Evolutionary conservation across 1,140 invertebrate genomes (phyloP), one percentile per base, ranked within the genome.

Genomic region (Heterodera schachtii): DNA sequence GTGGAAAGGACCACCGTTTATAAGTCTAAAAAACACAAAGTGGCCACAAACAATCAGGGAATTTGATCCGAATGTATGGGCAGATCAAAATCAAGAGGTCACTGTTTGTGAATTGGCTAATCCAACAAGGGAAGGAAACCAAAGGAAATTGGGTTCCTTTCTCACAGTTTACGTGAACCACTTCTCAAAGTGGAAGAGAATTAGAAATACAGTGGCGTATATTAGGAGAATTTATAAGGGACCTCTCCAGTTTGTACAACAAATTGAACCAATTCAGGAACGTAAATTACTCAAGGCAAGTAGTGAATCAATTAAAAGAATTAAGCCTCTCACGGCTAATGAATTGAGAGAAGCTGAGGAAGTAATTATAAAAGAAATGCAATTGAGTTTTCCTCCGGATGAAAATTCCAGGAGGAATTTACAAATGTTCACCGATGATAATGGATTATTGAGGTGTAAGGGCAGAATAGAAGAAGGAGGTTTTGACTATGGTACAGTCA

Each of bases 141-240:
- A 31, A 31, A 31, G 71, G 49, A 73, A 31, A 31, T 31, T 31
- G 31, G 31, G 31, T 31, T 31, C 31, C 31, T 31, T 31, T 31
- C n/a, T 73, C 3, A 49, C 16, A 19, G 31, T 44, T 44, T n/a
- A 44, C 8, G 47, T 73, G 13, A n/a, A 73, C 13, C 11, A n/a
- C 11, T 73, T 47, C n/a, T 73, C 19, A 6, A 11, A 73, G 16
- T 73, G 70, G 70, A 73, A 73, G 16, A 73, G 47, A 9, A 3
- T 73, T 2, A 73, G 47, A 73, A 44, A 43, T 44, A 73, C 47
- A 73, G 9, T 73, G 70, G 13, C 43, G 11, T 73, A 73, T 73
- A n/a, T 19, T 19, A 19, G 2, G 3, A 0, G 16, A 19, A n/a
- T 3, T 19, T 52, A 52, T 2, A 52, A 52, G 11, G 49, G 49